Percentiles rank a stretch among this genome's conserved stretches.
Conservation (phyloP, 1,140 invertebrate genomes). For the Solenopsis fugax region DNA sequence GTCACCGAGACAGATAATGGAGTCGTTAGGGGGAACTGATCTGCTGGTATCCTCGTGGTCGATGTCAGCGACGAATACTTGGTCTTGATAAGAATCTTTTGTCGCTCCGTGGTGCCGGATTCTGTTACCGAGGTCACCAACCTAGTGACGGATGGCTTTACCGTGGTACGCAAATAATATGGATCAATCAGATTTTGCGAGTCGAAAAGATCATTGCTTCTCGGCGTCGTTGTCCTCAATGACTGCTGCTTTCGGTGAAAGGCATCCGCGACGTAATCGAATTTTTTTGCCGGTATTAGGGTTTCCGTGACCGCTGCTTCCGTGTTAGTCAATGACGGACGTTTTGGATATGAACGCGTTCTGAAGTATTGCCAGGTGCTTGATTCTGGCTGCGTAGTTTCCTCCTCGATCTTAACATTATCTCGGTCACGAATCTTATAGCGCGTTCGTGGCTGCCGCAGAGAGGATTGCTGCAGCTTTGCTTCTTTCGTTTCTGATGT, state of each 20-base stretch:
- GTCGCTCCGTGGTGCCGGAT: constrained; percentile 85
- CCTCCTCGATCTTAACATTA: constrained; percentile 43
- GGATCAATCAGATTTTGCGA: constrained; percentile 71
- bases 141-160: constrained; percentile 83
- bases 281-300: constrained; percentile 83
- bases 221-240: constrained; percentile 68
- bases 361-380: constrained; percentile 69
- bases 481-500: constrained; percentile 31
- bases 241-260: constrained; percentile 81
- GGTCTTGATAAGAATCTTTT: constrained; percentile 85
- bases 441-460: constrained; percentile 78
- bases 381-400: constrained; percentile 64
- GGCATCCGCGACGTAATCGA: constrained; percentile 84
- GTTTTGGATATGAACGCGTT: constrained; percentile 78
- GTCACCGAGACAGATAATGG: constrained; percentile 12
- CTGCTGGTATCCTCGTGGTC: constrained; percentile 78
- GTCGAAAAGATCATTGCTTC: constrained; percentile 18
- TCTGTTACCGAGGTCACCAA: constrained; percentile 86
- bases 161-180: constrained; percentile 71
- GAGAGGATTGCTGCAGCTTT: constrained; percentile 22
- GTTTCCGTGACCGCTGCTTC: constrained; percentile 81
- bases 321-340: constrained; percentile 72
- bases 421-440: constrained; percentile 34
- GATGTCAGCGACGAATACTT: constrained; percentile 84
- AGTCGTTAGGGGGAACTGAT: constrained; percentile 56